Percentiles rank a stretch among this genome's conserved stretches.
Evolutionary conservation across 1,140 invertebrate genomes (phyloP).

Genomic region (Protaetia brevitarsis): DNA sequence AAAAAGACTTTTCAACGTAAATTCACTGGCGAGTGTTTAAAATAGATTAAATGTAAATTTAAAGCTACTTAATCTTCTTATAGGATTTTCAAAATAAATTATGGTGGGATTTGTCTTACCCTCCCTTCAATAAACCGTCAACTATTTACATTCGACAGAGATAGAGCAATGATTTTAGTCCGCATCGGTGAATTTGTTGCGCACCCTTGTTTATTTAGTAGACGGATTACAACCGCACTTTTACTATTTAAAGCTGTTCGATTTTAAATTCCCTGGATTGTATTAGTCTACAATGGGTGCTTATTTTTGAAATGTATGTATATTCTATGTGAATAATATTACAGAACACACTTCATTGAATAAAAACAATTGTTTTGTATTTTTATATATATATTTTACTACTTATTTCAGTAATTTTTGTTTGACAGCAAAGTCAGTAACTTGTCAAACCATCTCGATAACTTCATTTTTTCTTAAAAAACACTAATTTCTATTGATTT

Average conservation of each 20-base stretch:
- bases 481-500: too few relatives aligned
- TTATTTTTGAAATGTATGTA: too few relatives aligned
- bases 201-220: constrained; percentile 21
- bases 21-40: neutral
- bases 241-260: neutral
- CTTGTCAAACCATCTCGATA: too few relatives aligned
- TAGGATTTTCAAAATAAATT: constrained; percentile 19
- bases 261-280: too few relatives aligned
- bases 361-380: too few relatives aligned
- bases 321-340: too few relatives aligned
- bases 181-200: neutral
- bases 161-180: neutral
- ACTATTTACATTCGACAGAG: neutral
- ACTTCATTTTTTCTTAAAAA: too few relatives aligned
- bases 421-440: too few relatives aligned
- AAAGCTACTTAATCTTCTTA: constrained; percentile 19
- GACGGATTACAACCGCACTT: constrained; percentile 23
- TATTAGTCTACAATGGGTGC: too few relatives aligned
- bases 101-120: neutral
- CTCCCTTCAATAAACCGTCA: neutral
- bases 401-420: too few relatives aligned
- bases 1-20: constrained; percentile 21
- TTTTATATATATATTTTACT: too few relatives aligned
- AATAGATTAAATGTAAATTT: constrained; percentile 25
- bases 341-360: too few relatives aligned